Evolutionary conservation across 2,797 vertebrate species (phyloP), one percentile per base, ranked within the genome.

Genomic region (Limnodromus scolopaceus): DNA sequence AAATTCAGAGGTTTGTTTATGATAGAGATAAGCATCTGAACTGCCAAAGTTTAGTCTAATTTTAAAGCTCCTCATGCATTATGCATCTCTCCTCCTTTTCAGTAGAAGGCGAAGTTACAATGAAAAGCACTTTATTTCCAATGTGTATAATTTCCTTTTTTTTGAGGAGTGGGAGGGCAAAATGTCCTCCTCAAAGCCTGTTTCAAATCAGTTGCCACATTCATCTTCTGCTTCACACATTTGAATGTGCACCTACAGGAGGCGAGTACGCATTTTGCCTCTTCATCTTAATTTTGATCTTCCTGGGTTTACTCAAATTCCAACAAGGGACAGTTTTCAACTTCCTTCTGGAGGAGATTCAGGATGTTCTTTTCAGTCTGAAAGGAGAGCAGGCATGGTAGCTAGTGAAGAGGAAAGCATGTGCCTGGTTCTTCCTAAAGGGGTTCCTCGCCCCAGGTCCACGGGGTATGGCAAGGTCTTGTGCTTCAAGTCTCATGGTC

Each of bases 41-140:
- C 58, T 90, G 87, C 66, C 58, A 76, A 93, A 92, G 16, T 72
- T 88, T 45, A 64, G 89, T 90, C 95, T 88, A 90, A 81, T 96
- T 96, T 94, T 95, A 82, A 95, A 94, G 36, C 43, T 93, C 19
- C 48, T 92, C 78, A 81, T 76, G 60, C 54, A 57, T 93, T 93
- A 94, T 91, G 89, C 76, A 96, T 74, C 83, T 71, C 69, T 60
- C 24, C 36, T 84, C 30, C 51, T 82, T 89, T 92, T 88, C 84
- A 85, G 45, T 80, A 41, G 84, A 88, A 91, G 25, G 28, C 32
- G 46, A 75, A 80, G 70, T 78, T 78, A 57, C 57, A 83, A 32
- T 63, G 84, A 48, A 80, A 91, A 36, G 34, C 34, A 55, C 70
- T 78, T 61, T 25, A 45, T 92, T 90, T 89, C 36, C 30, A 46